These are phyloP conservation scores for Oxyruncus cristatus DNA, from an alignment of 2,113 vertebrate species.

Conservation along the genomic window DNA sequence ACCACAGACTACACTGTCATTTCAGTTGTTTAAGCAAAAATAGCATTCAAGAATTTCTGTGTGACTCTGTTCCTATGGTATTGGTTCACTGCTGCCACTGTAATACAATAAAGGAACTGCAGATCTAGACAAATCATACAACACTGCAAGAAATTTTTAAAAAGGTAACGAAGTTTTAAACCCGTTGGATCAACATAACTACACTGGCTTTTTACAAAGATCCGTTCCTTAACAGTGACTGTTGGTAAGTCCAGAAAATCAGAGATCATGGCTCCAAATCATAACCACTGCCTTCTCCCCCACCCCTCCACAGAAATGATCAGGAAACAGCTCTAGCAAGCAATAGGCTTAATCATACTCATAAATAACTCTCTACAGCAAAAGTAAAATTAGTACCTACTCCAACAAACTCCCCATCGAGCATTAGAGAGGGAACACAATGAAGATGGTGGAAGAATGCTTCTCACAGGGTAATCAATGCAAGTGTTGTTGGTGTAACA, in stretches of 20 bases:
- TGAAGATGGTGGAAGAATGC: conserved; percentile 77
- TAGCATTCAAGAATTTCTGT: neutral
- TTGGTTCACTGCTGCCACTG: neutral
- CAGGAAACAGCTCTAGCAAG: neutral
- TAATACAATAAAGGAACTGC: neutral
- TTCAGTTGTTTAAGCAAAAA: neutral
- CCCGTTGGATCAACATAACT: neutral
- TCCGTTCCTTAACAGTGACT: neutral
- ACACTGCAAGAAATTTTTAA: neutral
- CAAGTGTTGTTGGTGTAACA: conserved; percentile 80
- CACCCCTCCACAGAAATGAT: neutral
- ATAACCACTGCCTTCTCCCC: neutral
- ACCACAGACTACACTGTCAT: neutral
- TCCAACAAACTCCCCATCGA: conserved; percentile 88
- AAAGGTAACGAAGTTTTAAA: neutral
- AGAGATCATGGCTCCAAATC: neutral
- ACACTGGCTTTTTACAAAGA: neutral
- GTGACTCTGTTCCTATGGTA: neutral
- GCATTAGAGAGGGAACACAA: conserved; percentile 79
- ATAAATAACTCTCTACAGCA: neutral
- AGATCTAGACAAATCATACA: neutral
- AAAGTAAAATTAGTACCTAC: conserved; percentile 73
- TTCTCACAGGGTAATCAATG: conserved; percentile 82
- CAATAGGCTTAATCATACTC: neutral
- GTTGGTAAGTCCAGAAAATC: neutral